A percentile compares a stretch with the other conserved stretches of the same genome.
phyloP scores from a whole-genome alignment of 2,888 invertebrate species.

The Philereme vetulata region DNA sequence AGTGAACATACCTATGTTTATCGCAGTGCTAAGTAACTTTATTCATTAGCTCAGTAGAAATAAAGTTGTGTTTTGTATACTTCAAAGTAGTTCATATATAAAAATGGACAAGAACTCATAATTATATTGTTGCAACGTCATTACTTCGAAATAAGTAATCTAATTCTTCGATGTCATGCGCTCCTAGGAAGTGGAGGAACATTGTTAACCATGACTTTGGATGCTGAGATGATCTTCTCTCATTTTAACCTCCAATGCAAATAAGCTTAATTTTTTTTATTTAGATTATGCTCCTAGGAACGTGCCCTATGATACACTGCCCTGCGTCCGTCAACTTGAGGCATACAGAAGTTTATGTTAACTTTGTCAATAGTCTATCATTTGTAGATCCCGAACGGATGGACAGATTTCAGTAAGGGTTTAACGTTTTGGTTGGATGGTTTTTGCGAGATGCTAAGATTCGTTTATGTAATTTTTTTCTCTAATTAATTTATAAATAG shows the following conservation, averaged over 20 bases:
- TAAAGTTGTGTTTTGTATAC: constrained; percentile 4
- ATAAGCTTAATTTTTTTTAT: no score
- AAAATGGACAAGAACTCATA: constrained; percentile 12
- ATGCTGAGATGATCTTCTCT: constrained; percentile 30
- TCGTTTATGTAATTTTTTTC: no score
- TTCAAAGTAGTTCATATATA: constrained; percentile 2
- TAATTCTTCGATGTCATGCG: constrained; percentile 52
- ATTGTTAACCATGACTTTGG: constrained; percentile 71
- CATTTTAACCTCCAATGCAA: not conserved
- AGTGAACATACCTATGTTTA: not conserved
- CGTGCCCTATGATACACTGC: no score
- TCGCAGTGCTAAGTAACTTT: not conserved
- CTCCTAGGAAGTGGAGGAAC: constrained; percentile 70
- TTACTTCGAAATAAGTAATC: constrained; percentile 10
- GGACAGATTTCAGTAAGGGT: no score
- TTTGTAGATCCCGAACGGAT: no score
- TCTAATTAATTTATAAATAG: no score
- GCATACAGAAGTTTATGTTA: no score
- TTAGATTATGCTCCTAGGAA: no score
- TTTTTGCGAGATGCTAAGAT: no score
- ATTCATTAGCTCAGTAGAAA: not conserved
- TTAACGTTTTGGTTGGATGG: no score
- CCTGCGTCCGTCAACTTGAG: no score
- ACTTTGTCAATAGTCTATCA: no score
- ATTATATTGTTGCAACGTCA: constrained; percentile 3